Evolutionary conservation across 2,888 invertebrate species (phyloP).

Genomic region (Agrypnus murinus): DNA sequence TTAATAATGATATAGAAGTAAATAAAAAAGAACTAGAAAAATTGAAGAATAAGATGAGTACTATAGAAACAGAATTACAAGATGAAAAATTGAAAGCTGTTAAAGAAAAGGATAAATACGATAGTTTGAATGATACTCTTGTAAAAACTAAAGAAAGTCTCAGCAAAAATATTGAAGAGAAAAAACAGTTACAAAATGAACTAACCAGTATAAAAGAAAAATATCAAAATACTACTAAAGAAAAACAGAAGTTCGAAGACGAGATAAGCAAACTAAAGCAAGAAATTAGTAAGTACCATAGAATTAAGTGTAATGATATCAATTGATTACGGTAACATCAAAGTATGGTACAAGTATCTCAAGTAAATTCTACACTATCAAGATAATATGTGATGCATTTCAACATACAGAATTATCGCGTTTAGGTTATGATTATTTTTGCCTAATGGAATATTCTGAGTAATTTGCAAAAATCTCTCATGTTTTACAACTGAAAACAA

Average conservation of each 20-base stretch:
- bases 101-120: slow-evolving; percentile 73
- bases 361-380: too few species aligned
- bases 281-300: slow-evolving; percentile 60
- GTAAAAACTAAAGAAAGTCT: slow-evolving; percentile 70
- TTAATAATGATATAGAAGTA: slow-evolving; percentile 65
- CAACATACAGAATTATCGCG: too few species aligned
- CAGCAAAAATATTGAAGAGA: slow-evolving; percentile 79
- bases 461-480: background rate
- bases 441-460: background rate
- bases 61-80: slow-evolving; percentile 73
- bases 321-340: too few species aligned
- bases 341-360: too few species aligned
- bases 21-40: slow-evolving; percentile 71
- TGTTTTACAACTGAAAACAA: background rate
- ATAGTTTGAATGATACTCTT: slow-evolving; percentile 71
- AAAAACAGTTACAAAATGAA: slow-evolving; percentile 72
- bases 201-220: slow-evolving; percentile 72
- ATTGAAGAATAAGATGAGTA: slow-evolving; percentile 73
- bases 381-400: too few species aligned
- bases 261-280: slow-evolving; percentile 63
- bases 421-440: too few species aligned
- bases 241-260: slow-evolving; percentile 75
- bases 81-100: slow-evolving; percentile 73
- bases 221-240: slow-evolving; percentile 70
- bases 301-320: too few species aligned